Percentiles rank a stretch among this genome's conserved stretches.
phyloP scores from a whole-genome alignment of 1,140 invertebrate genomes.

The Listronotus oregonensis region DNA sequence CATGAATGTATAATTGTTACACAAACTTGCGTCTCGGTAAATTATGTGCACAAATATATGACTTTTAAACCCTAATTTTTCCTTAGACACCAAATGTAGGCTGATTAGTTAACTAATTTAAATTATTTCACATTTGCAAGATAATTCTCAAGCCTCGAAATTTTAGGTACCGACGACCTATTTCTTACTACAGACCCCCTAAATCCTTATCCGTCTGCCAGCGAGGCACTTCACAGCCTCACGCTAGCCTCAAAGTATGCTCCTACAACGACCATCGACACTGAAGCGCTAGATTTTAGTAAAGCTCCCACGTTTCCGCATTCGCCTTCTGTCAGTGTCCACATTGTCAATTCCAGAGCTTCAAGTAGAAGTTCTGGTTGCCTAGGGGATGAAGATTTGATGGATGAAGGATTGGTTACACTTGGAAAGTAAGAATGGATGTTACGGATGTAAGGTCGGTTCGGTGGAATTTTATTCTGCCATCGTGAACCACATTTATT shows the following conservation, averaged over 20 bases:
- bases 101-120: no score
- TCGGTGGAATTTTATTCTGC: not conserved
- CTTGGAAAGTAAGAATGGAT: conserved; percentile 63
- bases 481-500: no score
- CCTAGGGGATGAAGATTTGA: conserved; percentile 85
- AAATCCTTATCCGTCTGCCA: conserved; percentile 32
- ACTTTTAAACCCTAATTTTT: no score
- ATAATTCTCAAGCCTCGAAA: not conserved
- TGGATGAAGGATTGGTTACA: conserved; percentile 84
- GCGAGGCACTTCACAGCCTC: conserved; percentile 33
- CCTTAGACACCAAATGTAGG: no score
- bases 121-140: no score
- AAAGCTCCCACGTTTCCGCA: conserved; percentile 57
- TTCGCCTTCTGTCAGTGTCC: conserved; percentile 74
- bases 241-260: conserved; percentile 47
- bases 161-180: conserved; percentile 31
- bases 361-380: conserved; percentile 75
- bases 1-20: no score
- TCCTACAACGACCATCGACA: conserved; percentile 44
- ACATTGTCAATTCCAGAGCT: conserved; percentile 78
- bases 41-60: no score
- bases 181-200: conserved; percentile 34
- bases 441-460: no score
- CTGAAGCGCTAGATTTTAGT: conserved; percentile 49
- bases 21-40: no score